These are phyloP conservation scores for Nomia melanderi DNA, from an alignment of 1,140 invertebrate genomes.

Conservation along the genomic window DNA sequence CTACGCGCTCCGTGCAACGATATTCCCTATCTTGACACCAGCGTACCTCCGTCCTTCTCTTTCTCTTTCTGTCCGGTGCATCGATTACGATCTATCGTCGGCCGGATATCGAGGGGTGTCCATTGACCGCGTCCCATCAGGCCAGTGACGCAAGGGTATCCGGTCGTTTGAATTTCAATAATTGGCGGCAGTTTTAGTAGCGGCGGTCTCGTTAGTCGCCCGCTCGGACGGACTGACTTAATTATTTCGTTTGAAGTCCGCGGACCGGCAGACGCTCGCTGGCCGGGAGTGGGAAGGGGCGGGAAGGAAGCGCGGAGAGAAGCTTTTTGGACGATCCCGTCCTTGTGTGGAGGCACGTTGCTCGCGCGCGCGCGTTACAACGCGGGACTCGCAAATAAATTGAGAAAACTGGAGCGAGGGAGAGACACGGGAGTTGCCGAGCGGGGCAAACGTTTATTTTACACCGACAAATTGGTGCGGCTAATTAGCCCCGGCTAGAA, in stretches of 20 bases:
- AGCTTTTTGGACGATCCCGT: slow-evolving; percentile 1
- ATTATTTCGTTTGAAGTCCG: slow-evolving; percentile 81
- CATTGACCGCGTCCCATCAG: slow-evolving; percentile 42
- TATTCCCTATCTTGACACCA: slow-evolving; percentile 1
- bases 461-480: slow-evolving; percentile 75
- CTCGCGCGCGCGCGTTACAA: slow-evolving; percentile 8
- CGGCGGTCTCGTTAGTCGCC: slow-evolving; percentile 73
- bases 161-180: slow-evolving; percentile 77
- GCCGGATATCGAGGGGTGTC: slow-evolving; percentile 24
- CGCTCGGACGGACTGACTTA: slow-evolving; percentile 77
- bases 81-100: neutral
- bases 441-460: slow-evolving; percentile 74
- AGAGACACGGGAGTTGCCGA: slow-evolving; percentile 45
- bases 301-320: slow-evolving; percentile 46
- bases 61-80: neutral
- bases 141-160: slow-evolving; percentile 51
- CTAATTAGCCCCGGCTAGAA: slow-evolving; percentile 76
- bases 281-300: slow-evolving; percentile 19
- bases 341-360: slow-evolving; percentile 43
- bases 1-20: too few relatives aligned
- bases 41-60: neutral
- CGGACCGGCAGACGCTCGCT: slow-evolving; percentile 2
- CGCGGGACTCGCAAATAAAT: slow-evolving; percentile 56
- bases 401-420: slow-evolving; percentile 65
- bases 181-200: slow-evolving; percentile 75